Conservation (phyloP, 1,140 invertebrate species). For the Drosophila nigrodunni region DNA sequence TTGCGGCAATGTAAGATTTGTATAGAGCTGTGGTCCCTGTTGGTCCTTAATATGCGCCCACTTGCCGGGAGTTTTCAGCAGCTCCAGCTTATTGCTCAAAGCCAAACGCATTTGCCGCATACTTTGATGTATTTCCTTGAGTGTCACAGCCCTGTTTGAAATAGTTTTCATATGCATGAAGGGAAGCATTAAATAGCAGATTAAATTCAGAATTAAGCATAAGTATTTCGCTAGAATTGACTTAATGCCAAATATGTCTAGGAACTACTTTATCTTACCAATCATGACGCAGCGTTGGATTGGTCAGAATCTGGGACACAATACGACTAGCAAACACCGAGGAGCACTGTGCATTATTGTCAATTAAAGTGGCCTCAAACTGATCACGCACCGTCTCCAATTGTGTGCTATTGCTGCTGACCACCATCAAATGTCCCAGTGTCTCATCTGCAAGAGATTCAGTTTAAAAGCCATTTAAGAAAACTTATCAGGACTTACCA, state of each 20-base stretch:
- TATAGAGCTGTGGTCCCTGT: slow-evolving; percentile 99
- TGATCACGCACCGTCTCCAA: slow-evolving; percentile 91
- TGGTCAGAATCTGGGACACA: slow-evolving; percentile 93
- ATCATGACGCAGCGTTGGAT: slow-evolving; percentile 90
- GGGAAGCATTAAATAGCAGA: too few relatives aligned
- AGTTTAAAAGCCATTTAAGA: not conserved
- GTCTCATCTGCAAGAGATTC: slow-evolving; percentile 27
- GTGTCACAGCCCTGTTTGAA: slow-evolving; percentile 86
- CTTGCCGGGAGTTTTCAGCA: slow-evolving; percentile 93
- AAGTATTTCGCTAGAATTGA: too few relatives aligned
- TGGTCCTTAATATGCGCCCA: slow-evolving; percentile 98
- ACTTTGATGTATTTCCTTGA: slow-evolving; percentile 93
- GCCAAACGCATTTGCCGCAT: slow-evolving; percentile 94
- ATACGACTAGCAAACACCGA: slow-evolving; percentile 94
- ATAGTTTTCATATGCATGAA: not conserved
- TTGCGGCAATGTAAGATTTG: slow-evolving; percentile 92
- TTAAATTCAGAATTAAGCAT: too few relatives aligned
- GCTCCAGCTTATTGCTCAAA: slow-evolving; percentile 90
- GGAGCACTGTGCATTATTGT: slow-evolving; percentile 92
- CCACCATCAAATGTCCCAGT: slow-evolving; percentile 94
- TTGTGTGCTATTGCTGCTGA: slow-evolving; percentile 88
- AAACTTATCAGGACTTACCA: slow-evolving; percentile 85
- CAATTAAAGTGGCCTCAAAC: slow-evolving; percentile 93
- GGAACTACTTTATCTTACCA: slow-evolving; percentile 87
- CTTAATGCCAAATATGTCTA: too few relatives aligned